phyloP scores from a whole-genome alignment of 2,113 vertebrate species.

The Dolichotis patagonum region DNA sequence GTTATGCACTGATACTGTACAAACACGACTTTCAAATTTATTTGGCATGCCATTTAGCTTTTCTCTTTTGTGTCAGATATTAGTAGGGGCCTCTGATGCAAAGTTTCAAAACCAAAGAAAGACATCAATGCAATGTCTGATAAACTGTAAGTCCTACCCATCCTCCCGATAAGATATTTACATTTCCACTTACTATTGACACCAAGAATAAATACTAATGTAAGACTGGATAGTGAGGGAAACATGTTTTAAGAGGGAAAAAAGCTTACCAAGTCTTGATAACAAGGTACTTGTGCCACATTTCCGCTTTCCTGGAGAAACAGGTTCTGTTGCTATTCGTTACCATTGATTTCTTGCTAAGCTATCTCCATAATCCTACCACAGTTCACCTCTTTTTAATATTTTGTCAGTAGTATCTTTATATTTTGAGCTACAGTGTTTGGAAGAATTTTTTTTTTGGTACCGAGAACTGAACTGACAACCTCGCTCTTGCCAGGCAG shows the following conservation, averaged over 20 bases:
- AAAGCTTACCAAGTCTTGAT: constrained; percentile 58
- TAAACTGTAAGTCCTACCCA: not conserved
- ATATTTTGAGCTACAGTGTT: not conserved
- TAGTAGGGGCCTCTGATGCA: not conserved
- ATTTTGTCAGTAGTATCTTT: constrained; percentile 16
- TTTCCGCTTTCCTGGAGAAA: not conserved
- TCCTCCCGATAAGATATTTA: constrained; percentile 80
- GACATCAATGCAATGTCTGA: not conserved
- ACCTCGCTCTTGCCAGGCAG: no score
- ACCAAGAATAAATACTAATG: constrained; percentile 67
- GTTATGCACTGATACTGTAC: not conserved
- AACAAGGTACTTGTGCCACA: constrained; percentile 23
- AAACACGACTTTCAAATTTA: not conserved
- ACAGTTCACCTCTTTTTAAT: constrained; percentile 18
- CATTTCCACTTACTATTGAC: constrained; percentile 81
- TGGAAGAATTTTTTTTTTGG: constrained; percentile 10
- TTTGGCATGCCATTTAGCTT: not conserved
- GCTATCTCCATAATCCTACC: constrained; percentile 33
- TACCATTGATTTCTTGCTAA: constrained; percentile 27
- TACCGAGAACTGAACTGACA: no score
- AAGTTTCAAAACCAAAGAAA: constrained; percentile 25
- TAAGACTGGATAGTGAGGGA: not conserved
- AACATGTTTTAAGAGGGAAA: not conserved
- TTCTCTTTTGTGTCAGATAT: not conserved
- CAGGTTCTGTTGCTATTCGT: constrained; percentile 44